Evolutionary conservation across 2,797 vertebrate genomes (phyloP).

Genomic region (Aratinga solstitialis): DNA sequence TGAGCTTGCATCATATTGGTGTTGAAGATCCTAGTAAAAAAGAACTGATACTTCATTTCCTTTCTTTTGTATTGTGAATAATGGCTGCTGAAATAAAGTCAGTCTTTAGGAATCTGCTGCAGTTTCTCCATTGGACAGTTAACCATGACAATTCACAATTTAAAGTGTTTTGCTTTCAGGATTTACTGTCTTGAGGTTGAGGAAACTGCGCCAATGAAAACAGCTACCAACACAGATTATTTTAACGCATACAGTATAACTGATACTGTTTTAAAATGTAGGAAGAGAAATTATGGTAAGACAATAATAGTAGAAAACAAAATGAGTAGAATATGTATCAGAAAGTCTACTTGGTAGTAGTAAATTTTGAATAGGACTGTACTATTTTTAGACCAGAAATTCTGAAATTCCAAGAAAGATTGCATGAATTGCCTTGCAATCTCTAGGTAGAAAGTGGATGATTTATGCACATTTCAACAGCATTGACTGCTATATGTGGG

Average conservation of each 20-base stretch:
- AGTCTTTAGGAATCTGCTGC: background rate
- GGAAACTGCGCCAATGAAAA: background rate
- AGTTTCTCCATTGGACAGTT: background rate
- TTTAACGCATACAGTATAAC: background rate
- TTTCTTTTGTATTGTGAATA: background rate
- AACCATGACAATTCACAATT: background rate
- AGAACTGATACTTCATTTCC: background rate
- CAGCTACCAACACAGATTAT: background rate
- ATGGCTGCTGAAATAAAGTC: background rate
- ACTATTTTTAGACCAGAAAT: background rate
- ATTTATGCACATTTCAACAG: slow-evolving; percentile 56
- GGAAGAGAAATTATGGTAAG: background rate
- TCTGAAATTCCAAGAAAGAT: background rate
- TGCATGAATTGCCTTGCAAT: background rate
- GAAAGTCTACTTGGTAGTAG: background rate
- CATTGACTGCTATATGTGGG: slow-evolving; percentile 54
- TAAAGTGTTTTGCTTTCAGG: background rate
- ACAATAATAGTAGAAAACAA: background rate
- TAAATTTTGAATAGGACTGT: background rate
- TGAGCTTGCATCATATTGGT: background rate
- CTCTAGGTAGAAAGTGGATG: background rate
- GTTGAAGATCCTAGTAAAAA: background rate
- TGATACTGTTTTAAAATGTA: background rate
- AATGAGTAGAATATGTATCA: background rate
- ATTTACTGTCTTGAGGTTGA: background rate